Evolutionary conservation across 2,888 invertebrate genomes (phyloP).

Genomic region (Yponomeuta plumbellus): DNA sequence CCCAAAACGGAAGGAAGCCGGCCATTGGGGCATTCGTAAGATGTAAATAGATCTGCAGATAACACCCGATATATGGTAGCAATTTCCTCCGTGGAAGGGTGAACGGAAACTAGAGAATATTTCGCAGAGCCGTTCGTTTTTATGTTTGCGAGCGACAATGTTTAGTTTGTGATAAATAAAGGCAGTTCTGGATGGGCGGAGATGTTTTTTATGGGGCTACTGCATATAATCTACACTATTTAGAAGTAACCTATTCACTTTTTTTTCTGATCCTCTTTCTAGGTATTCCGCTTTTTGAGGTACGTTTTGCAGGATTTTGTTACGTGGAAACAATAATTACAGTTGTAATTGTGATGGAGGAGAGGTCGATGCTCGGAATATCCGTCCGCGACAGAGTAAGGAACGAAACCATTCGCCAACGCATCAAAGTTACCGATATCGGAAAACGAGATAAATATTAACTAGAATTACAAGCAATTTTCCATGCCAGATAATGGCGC

Average conservation of each 20-base stretch:
- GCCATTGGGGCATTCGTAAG: conserved; percentile 41
- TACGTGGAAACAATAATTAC: too few relatives aligned
- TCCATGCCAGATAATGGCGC: too few relatives aligned
- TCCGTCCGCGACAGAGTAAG: too few relatives aligned
- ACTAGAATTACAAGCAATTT: too few relatives aligned
- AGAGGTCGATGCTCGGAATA: too few relatives aligned
- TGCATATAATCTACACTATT: background rate
- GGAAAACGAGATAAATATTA: too few relatives aligned
- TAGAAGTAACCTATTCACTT: background rate
- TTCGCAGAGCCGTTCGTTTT: conserved; percentile 47
- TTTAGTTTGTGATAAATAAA: conserved; percentile 24
- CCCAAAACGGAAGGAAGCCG: conserved; percentile 36
- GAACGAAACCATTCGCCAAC: too few relatives aligned
- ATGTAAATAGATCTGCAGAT: conserved; percentile 66
- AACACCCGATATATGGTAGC: conserved; percentile 64
- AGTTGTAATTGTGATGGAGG: too few relatives aligned
- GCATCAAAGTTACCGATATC: too few relatives aligned
- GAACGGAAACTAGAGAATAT: conserved; percentile 52
- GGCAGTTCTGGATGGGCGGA: background rate
- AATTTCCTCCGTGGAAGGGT: conserved; percentile 60
- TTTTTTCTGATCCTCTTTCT: background rate
- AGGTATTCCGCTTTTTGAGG: background rate
- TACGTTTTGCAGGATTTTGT: background rate
- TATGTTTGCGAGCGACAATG: conserved; percentile 40
- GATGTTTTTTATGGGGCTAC: background rate